Conservation (phyloP, 2,888 invertebrate species). For the Euphydryas editha region DNA sequence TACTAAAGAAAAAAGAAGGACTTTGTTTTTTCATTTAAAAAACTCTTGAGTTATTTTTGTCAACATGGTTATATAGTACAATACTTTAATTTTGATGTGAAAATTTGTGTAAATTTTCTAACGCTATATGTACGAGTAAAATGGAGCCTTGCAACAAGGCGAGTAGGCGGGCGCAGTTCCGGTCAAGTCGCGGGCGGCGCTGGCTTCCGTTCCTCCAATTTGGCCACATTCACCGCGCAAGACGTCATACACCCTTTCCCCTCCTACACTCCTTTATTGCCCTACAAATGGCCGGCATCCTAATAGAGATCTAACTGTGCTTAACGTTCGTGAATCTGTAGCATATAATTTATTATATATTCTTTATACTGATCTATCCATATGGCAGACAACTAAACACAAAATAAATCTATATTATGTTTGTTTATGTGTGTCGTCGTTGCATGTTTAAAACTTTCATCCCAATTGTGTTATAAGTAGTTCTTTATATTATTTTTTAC, state of each 20-base stretch:
- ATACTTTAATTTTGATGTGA: too few relatives aligned
- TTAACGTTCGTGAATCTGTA: neutral
- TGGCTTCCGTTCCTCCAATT: conserved; percentile 77
- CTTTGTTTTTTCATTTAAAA: too few relatives aligned
- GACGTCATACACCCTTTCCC: conserved; percentile 64
- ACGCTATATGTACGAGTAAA: conserved; percentile 33
- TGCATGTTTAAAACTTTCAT: too few relatives aligned
- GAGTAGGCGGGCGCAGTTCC: conserved; percentile 68
- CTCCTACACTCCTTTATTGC: conserved; percentile 18
- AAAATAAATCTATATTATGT: neutral
- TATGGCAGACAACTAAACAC: too few relatives aligned
- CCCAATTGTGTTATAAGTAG: too few relatives aligned
- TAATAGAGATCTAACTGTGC: neutral
- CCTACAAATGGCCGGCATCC: conserved; percentile 24
- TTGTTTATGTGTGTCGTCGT: neutral
- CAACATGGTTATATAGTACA: too few relatives aligned
- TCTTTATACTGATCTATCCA: too few relatives aligned
- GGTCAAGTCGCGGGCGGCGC: conserved; percentile 80
- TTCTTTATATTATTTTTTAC: too few relatives aligned
- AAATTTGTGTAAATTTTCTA: neutral
- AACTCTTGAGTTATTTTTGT: too few relatives aligned
- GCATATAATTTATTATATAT: neutral
- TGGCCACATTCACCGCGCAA: conserved; percentile 76
- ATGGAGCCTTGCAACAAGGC: conserved; percentile 62
- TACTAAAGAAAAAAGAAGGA: too few relatives aligned